These are phyloP conservation scores for Pachycephala philippinensis DNA, from an alignment of 2,113 vertebrate species.

Conservation along the genomic window DNA sequence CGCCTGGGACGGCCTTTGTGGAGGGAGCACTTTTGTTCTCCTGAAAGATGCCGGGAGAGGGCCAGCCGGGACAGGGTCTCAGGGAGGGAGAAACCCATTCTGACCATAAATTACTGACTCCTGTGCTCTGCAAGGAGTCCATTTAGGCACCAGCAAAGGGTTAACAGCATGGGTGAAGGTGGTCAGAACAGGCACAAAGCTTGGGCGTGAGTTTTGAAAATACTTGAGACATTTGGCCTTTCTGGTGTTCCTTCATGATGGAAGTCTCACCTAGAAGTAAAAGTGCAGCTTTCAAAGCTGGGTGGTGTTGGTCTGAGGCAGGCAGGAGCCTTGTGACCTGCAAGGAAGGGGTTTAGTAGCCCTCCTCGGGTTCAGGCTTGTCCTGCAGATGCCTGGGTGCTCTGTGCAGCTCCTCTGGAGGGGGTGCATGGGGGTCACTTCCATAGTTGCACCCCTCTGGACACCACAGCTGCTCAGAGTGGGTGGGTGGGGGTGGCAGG, in stretches of 20 bases:
- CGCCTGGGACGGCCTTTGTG: slow-evolving; percentile 11
- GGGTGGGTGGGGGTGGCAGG: not conserved
- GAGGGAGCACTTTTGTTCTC: slow-evolving; percentile 43
- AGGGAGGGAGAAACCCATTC: not conserved
- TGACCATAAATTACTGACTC: not conserved
- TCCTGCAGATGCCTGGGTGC: not conserved
- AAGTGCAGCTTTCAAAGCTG: not conserved
- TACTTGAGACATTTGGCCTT: not conserved
- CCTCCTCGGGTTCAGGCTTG: not conserved
- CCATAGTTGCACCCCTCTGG: not conserved
- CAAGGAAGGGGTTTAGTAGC: not conserved
- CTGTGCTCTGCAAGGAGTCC: not conserved
- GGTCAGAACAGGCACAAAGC: not conserved
- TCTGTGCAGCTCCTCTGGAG: not conserved
- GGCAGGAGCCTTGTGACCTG: not conserved
- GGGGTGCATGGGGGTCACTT: not conserved
- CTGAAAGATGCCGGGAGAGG: not conserved
- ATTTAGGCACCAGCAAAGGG: not conserved
- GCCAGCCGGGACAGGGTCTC: not conserved
- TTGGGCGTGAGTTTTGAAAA: not conserved
- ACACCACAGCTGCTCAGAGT: not conserved
- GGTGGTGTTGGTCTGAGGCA: not conserved
- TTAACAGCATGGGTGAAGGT: not conserved
- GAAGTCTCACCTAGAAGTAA: not conserved
- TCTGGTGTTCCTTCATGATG: not conserved